Evolutionary conservation across 2,797 vertebrate species (phyloP), one percentile per base, ranked within the genome.

Genomic region (Lepus townsendii): DNA sequence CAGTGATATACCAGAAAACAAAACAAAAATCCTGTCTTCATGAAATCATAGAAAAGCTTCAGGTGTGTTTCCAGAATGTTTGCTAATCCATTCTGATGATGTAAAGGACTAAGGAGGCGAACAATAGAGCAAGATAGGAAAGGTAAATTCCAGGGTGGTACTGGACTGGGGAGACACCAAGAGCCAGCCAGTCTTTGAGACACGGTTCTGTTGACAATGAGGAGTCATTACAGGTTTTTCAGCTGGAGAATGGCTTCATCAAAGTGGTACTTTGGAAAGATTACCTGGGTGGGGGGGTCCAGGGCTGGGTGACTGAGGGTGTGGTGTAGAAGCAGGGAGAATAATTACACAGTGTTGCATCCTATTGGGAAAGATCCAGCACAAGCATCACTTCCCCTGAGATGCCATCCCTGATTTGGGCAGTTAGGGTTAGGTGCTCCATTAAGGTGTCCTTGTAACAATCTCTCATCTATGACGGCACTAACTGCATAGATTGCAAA

Each of bases 221-320:
- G 42, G 47, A 79, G 27, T 80, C 88, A 73, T 69, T 60, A 84
- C 26, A 94, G 68, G 73, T 95, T 95, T 96, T 92, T 88, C 88
- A 92, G 90, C 14, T 69, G 38, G 32, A 73, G 65, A 92, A 77
- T 94, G 42, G 88, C 84, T 92, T 69, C 73, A 85, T 83, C 62
- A 88, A 75, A 82, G 32, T 20, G 62, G 38, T 63, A 32, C 65
- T 92, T 79, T 79, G 65, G 66, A 72, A 96, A 85, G 73, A 92
- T 90, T 83, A 93, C 32, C 38, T 92, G 32, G 77, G 69, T 52
- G 92, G 65, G 69, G 8, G 35, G 71, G 54, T 92, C 30, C n/a
- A 88, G 83, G 83, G 91, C 62, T 88, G 88, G 57, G 93, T 84
- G 42, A 80, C 80, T 77, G 38, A 84, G 30, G 85, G 90, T 88